Base-by-base conservation (phyloP, 2,888 invertebrate species). In the Nephrotoma appendiculata region DNA sequence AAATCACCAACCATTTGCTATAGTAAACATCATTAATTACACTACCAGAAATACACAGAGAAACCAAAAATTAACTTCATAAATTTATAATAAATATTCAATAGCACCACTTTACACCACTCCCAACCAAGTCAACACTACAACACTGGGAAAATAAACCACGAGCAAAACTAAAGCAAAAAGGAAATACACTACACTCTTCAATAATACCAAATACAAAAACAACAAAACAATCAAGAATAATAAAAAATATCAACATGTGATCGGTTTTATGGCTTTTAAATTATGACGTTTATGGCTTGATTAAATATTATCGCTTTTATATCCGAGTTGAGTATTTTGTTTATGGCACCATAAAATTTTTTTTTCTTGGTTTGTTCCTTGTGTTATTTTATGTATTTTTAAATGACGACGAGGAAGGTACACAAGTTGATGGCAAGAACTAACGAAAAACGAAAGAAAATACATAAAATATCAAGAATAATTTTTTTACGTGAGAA, bases 251-350 rank as follows among this genome's bases (percentile, higher is more conserved):
- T 44, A 85, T 85, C 85, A 85, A 85, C 85, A 85, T 85, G 85
- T 85, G 85, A 85, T 44, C 85, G 45, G 42, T 85, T 85, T 85
- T 85, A 85, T 85, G 85, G 44, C 44, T 44, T 85, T 85, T 85
- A 85, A 85, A 85, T 85, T 85, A 85, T 85, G 85, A 85, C 85
- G 85, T 85, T 85, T 85, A 85, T 85, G 85, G 85, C 85, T 85
- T 85, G 85, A 85, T 85, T 85, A 85, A 85, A 85, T 85, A 42
- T 85, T 84, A 84, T 84, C 84, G 84, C 42, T 84, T 71, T 71
- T 84, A 43, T 84, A 84, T 84, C 84, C 84, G 84, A 84, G 84
- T 84, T 84, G 84, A 84, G 84, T 84, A 84, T 84, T 84, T 84
- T 85, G 85, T 85, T 85, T 85, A 85, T 85, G 85, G 85, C 85